phyloP scores from a whole-genome alignment of 2,888 invertebrate species.

The Tinea trinotella region DNA sequence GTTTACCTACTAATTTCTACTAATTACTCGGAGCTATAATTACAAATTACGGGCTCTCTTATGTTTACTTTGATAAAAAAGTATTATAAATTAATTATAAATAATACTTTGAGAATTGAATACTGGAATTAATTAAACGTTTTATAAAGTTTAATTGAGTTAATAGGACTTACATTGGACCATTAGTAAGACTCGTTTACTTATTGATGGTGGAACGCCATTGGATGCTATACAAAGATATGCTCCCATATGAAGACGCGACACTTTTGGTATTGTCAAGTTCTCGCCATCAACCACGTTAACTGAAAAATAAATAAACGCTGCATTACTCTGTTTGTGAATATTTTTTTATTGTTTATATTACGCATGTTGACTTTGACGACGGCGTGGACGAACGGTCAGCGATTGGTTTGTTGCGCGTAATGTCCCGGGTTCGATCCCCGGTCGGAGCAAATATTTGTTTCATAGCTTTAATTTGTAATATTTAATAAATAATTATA shows the following conservation, averaged over 20 bases:
- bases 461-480: too few relatives aligned
- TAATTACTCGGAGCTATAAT: background rate
- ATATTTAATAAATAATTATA: too few relatives aligned
- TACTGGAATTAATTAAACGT: background rate
- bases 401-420: too few relatives aligned
- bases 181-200: constrained; percentile 85
- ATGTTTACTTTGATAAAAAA: background rate
- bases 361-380: too few relatives aligned
- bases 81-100: too few relatives aligned
- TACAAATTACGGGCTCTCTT: background rate
- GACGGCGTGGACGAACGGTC: too few relatives aligned
- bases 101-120: background rate
- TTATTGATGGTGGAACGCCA: constrained; percentile 92
- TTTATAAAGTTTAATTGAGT: background rate
- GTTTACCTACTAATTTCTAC: constrained; percentile 9
- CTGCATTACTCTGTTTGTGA: too few relatives aligned
- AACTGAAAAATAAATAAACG: constrained; percentile 65
- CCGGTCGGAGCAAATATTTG: too few relatives aligned
- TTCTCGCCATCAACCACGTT: constrained; percentile 92
- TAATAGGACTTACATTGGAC: constrained; percentile 82
- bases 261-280: constrained; percentile 89
- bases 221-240: constrained; percentile 95
- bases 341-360: too few relatives aligned
- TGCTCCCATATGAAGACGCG: constrained; percentile 92
- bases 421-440: too few relatives aligned